These are phyloP conservation scores for Euura saliciscinereae DNA, from an alignment of 1,140 invertebrate species.

Conservation along the genomic window DNA sequence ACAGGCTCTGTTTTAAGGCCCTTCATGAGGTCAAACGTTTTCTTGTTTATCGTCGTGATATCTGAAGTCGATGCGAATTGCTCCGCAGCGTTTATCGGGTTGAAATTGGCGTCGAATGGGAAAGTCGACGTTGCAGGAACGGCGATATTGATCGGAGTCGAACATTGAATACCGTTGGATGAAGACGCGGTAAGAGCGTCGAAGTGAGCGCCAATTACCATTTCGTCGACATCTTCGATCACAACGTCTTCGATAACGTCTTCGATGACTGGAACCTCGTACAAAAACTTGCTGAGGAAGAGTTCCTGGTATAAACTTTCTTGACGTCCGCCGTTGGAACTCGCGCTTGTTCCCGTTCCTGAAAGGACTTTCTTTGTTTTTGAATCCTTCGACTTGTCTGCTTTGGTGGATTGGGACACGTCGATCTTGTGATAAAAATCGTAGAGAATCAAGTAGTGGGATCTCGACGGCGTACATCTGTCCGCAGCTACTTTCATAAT, in stretches of 20 bases:
- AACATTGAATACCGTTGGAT: conserved; percentile 44
- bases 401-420: conserved; percentile 37
- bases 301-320: conserved; percentile 55
- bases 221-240: conserved; percentile 30
- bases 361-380: conserved; percentile 56
- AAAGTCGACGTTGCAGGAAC: conserved; percentile 39
- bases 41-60: conserved; percentile 43
- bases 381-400: conserved; percentile 43
- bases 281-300: conserved; percentile 54
- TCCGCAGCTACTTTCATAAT: conserved; percentile 56
- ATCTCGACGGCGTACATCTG: conserved; percentile 38
- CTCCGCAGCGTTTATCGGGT: conserved; percentile 46
- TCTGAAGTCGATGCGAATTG: conserved; percentile 56
- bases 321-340: conserved; percentile 52
- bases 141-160: conserved; percentile 40
- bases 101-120: conserved; percentile 51
- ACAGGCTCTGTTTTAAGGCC: conserved; percentile 49
- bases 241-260: conserved; percentile 46
- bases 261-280: conserved; percentile 56
- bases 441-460: conserved; percentile 63
- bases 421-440: conserved; percentile 62
- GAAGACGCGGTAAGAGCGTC: conserved; percentile 48
- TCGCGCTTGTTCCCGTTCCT: conserved; percentile 58
- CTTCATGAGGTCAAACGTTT: conserved; percentile 43
- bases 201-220: conserved; percentile 45